Percentiles rank a stretch among this genome's conserved stretches.
Conservation (phyloP, 2,113 vertebrate genomes). For the Rhea americana region DNA sequence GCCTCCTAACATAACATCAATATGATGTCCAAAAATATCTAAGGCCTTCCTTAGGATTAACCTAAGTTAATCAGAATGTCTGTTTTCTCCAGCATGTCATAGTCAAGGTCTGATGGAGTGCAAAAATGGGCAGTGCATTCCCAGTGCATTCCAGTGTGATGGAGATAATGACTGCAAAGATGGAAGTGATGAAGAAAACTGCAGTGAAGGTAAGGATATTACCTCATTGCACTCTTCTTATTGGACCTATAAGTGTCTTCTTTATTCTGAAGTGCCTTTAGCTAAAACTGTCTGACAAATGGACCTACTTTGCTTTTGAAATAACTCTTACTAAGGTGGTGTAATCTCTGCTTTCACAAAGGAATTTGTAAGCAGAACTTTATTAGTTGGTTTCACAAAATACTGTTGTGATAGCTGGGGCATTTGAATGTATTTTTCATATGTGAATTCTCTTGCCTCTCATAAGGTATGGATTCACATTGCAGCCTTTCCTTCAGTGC, state of each 20-base stretch:
- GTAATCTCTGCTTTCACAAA: neutral
- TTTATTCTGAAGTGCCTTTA: neutral
- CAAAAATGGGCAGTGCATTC: constrained; percentile 89
- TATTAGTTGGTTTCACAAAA: neutral
- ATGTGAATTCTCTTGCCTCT: neutral
- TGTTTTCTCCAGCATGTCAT: constrained; percentile 80
- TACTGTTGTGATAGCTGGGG: neutral
- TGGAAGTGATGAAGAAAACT: constrained; percentile 91
- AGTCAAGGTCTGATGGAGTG: constrained; percentile 92
- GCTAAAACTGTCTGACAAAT: neutral
- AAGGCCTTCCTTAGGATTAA: neutral
- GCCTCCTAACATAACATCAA: neutral
- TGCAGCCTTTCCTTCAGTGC: neutral
- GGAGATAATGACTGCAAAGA: constrained; percentile 94
- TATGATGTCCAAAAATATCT: neutral
- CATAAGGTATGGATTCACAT: neutral
- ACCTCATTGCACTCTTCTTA: neutral
- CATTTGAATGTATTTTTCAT: neutral
- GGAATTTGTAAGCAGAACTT: neutral
- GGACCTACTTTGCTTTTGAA: neutral
- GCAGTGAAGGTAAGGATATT: constrained; percentile 72
- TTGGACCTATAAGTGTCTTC: neutral
- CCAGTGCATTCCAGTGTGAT: constrained; percentile 89
- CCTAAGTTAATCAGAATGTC: neutral
- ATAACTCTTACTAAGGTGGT: neutral